Percentiles rank a stretch among this genome's conserved stretches.
These are phyloP conservation scores for Siderastrea radians DNA, from an alignment of 92 coral and sea anemone genomes.

Conservation along the genomic window DNA sequence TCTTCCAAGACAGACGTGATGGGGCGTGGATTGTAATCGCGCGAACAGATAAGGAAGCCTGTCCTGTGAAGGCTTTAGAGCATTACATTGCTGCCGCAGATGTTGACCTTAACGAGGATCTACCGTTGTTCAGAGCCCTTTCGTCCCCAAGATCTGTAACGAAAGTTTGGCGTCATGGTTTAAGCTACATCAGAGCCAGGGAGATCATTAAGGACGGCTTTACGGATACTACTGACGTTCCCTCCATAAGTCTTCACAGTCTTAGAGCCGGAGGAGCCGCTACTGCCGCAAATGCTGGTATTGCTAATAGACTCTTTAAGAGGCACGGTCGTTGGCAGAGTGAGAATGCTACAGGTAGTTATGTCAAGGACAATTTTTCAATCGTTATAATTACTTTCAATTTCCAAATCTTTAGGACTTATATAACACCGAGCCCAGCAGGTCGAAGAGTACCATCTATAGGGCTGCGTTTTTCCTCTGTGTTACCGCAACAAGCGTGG, in stretches of 20 bases:
- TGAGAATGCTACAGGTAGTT: too few relatives aligned
- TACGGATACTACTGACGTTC: too few relatives aligned
- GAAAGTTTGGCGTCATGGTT: too few relatives aligned
- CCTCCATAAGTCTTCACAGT: too few relatives aligned
- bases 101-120: neutral
- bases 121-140: too few relatives aligned
- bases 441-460: constrained; percentile 45
- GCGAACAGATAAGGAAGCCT: constrained; percentile 28
- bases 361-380: neutral
- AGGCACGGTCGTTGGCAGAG: too few relatives aligned
- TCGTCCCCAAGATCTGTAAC: too few relatives aligned
- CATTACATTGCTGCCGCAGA: constrained; percentile 59
- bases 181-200: too few relatives aligned
- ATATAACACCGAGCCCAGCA: constrained; percentile 66
- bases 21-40: constrained; percentile 66
- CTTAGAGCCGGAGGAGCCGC: too few relatives aligned
- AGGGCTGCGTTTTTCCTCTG: constrained; percentile 60
- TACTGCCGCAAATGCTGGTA: too few relatives aligned
- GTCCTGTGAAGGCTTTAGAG: neutral
- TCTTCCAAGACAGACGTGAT: constrained; percentile 6
- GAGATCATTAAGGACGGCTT: too few relatives aligned
- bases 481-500: neutral
- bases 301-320: too few relatives aligned
- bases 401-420: constrained; percentile 46
- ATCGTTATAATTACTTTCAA: constrained; percentile 46